Percentiles rank a stretch among this genome's conserved stretches.
Conservation (phyloP, 2,888 invertebrate genomes). For the Papilio gigon region DNA sequence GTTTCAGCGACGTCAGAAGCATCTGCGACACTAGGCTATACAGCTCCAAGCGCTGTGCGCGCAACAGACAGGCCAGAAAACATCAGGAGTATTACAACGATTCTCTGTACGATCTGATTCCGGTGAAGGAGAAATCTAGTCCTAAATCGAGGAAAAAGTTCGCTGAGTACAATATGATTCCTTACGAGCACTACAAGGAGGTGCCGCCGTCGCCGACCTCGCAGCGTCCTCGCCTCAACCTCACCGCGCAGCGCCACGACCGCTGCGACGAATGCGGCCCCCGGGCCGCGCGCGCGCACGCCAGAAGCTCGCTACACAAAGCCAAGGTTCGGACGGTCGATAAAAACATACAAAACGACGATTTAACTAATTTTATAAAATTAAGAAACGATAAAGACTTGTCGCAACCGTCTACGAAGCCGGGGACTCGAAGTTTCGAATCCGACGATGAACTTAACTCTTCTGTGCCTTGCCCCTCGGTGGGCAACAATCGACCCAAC, state of each 20-base stretch:
- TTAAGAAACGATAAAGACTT: constrained; percentile 29
- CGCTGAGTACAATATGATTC: constrained; percentile 54
- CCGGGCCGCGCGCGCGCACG: not conserved
- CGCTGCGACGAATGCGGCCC: constrained; percentile 56
- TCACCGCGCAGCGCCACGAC: constrained; percentile 63
- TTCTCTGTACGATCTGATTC: constrained; percentile 69
- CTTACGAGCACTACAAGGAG: constrained; percentile 61
- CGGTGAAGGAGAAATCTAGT: constrained; percentile 74
- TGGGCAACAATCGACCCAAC: constrained; percentile 50
- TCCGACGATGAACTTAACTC: constrained; percentile 49
- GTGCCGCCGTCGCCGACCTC: constrained; percentile 73
- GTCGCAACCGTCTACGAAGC: constrained; percentile 16
- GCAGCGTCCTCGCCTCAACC: constrained; percentile 66
- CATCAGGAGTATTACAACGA: constrained; percentile 61
- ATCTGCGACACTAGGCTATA: constrained; percentile 69
- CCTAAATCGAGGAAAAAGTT: constrained; percentile 69
- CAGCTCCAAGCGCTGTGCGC: constrained; percentile 55
- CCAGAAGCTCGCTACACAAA: not conserved
- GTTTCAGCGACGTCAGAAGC: constrained; percentile 62
- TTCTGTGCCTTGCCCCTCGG: constrained; percentile 51
- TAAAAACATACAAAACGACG: constrained; percentile 40
- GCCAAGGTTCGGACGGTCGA: constrained; percentile 38
- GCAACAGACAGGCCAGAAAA: constrained; percentile 51
- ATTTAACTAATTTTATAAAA: constrained; percentile 18
- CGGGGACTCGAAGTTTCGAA: constrained; percentile 44